Conservation (phyloP, 1,140 invertebrate genomes). For the Xylocopa sonorina region DNA sequence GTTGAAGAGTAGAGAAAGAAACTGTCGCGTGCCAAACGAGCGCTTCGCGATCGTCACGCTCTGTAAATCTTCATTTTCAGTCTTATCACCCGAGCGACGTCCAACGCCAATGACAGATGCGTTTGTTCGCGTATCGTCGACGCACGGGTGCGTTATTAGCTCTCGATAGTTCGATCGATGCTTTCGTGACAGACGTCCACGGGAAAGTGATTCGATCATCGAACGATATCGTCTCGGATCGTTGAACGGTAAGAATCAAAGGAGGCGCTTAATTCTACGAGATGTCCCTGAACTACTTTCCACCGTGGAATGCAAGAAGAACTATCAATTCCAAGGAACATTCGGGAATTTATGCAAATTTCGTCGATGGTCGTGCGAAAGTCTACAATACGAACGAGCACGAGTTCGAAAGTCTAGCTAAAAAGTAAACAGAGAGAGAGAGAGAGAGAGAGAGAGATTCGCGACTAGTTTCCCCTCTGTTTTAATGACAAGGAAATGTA, state of each 20-base stretch:
- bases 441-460: neutral
- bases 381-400: neutral
- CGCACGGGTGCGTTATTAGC: neutral
- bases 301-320: neutral
- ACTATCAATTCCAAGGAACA: neutral
- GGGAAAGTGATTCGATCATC: neutral
- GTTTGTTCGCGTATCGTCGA: neutral
- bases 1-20: constrained; percentile 36
- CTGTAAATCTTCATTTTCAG: constrained; percentile 28
- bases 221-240: constrained; percentile 25
- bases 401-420: neutral
- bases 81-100: neutral
- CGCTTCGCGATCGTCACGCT: constrained; percentile 40
- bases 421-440: no score
- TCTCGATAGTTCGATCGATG: neutral
- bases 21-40: constrained; percentile 48
- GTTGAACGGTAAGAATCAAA: constrained; percentile 13
- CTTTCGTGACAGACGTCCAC: neutral
- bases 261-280: neutral
- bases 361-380: neutral
- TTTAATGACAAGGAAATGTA: neutral
- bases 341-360: neutral
- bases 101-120: neutral
- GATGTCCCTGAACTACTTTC: constrained; percentile 51
- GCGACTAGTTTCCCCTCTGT: neutral